These are phyloP conservation scores for Lamellibrachia luymesi DNA, from an alignment of 1,140 invertebrate genomes.

Conservation along the genomic window DNA sequence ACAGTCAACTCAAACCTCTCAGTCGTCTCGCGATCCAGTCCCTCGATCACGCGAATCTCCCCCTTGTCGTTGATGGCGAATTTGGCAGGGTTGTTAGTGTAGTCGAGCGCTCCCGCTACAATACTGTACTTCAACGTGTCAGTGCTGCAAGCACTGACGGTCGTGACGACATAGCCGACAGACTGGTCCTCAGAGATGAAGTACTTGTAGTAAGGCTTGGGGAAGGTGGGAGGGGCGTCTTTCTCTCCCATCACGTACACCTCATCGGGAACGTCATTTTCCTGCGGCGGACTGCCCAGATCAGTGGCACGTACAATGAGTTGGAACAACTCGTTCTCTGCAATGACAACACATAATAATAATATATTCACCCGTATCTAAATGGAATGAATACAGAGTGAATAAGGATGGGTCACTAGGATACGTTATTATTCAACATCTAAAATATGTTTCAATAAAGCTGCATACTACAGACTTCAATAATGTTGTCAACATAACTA, in stretches of 20 bases:
- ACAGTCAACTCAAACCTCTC: conserved; percentile 74
- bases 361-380: background rate
- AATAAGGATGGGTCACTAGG: no score
- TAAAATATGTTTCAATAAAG: no score
- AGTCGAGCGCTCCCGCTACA: conserved; percentile 62
- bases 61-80: conserved; percentile 75
- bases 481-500: no score
- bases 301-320: conserved; percentile 86
- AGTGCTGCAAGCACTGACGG: conserved; percentile 42
- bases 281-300: conserved; percentile 67
- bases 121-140: conserved; percentile 66
- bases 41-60: conserved; percentile 69
- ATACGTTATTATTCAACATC: no score
- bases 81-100: conserved; percentile 51
- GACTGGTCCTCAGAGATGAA: conserved; percentile 77
- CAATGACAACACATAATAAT: conserved; percentile 37
- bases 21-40: conserved; percentile 74
- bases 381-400: no score
- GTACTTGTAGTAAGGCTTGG: conserved; percentile 71
- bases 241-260: conserved; percentile 72
- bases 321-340: conserved; percentile 79
- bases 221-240: conserved; percentile 71
- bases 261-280: conserved; percentile 77
- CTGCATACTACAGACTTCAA: no score
- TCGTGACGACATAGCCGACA: conserved; percentile 58